Base-by-base conservation (phyloP, 92 coral and sea anemone species). In the Phenganax subtilis region DNA sequence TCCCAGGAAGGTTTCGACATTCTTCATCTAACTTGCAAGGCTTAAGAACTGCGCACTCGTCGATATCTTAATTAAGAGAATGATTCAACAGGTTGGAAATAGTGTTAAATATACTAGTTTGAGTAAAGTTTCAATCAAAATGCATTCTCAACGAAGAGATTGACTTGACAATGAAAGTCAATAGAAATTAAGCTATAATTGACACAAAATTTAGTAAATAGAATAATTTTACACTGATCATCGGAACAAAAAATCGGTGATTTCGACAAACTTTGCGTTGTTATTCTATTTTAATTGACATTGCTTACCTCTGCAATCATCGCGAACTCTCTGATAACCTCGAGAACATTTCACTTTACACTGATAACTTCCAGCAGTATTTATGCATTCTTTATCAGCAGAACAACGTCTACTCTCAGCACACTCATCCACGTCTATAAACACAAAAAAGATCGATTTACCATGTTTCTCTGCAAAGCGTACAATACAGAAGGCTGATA, bases 241-340 rank as follows among this genome's bases (percentile, higher is more conserved):
- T 37, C 47, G 1, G 4, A 37, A 37, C 47, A 37, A 37, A 37
- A 37, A 37, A 37, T 1, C 47, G 4, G 47, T 1, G 47, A 37
- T 37, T 37, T 37, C 47, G 47, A 37, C 47, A 37, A 37, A 37
- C 47, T 37, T 37, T 37, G 4, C 47, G 4, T 37, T 37, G 47
- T 37, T 37, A 37, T n/a, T n/a, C n/a, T n/a, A n/a, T n/a, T n/a
- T n/a, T n/a, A n/a, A n/a, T n/a, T n/a, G n/a, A n/a, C n/a, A n/a
- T n/a, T n/a, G n/a, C n/a, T 4, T 76, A 76, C 81, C 81, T 76
- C 52, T 37, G 25, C 81, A 76, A 76, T 76, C 81, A 28, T 31
- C 51, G n/a, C 55, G 67, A 57, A 57, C 81, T 76, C 81, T 57
- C 17, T 76, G 67, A 51, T 76, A 76, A 8, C 81, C 81, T 6